Conservation (phyloP, 2,888 invertebrate genomes). For the Epinotia brunnichana region DNA sequence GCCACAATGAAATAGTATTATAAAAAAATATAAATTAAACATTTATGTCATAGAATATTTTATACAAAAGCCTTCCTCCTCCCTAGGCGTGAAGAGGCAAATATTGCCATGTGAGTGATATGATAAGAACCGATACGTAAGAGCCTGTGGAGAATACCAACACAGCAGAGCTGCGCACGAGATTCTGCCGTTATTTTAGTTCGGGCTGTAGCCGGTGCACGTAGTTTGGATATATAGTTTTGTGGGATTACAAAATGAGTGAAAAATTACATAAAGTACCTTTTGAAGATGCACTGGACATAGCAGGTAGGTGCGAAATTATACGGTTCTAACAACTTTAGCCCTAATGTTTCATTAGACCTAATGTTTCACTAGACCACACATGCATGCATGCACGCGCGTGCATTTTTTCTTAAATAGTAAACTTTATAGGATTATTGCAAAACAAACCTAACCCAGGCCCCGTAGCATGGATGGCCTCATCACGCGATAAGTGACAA, state of each 20-base stretch:
- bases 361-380: too few species aligned
- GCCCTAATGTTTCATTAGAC: too few species aligned
- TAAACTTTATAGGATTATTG: too few species aligned
- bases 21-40: neutral
- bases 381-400: too few species aligned
- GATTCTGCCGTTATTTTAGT: neutral
- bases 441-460: too few species aligned
- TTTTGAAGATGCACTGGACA: conserved; percentile 63
- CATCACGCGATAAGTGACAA: too few species aligned
- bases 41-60: neutral
- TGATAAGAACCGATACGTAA: neutral
- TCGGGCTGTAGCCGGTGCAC: neutral
- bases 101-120: neutral
- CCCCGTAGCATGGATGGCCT: too few species aligned
- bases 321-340: too few species aligned
- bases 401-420: too few species aligned
- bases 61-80: neutral
- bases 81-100: neutral
- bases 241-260: conserved; percentile 47
- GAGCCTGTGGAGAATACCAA: neutral
- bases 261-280: conserved; percentile 56
- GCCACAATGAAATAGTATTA: too few species aligned
- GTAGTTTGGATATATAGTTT: neutral
- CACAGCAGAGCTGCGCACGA: too few species aligned
- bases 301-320: conserved; percentile 57